These are phyloP conservation scores for Cordylochernes scorpioides DNA, from an alignment of 2,888 invertebrate species.

Conservation along the genomic window DNA sequence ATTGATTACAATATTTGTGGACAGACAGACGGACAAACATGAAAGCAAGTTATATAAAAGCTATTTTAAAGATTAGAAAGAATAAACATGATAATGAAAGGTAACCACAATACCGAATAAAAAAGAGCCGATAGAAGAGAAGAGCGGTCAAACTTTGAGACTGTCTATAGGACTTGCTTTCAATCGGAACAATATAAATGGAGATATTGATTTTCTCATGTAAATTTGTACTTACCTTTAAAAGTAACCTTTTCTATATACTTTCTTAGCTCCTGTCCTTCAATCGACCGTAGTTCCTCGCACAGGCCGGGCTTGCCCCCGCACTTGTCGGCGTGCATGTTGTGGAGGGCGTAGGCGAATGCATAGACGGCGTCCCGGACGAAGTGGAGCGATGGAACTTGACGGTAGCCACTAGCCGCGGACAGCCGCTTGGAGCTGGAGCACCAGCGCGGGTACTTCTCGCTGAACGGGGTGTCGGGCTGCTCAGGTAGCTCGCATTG, in stretches of 20 bases:
- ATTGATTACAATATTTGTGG: too few relatives aligned
- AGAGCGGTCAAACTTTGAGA: too few relatives aligned
- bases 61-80: too few relatives aligned
- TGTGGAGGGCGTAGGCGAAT: conserved; percentile 27
- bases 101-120: too few relatives aligned
- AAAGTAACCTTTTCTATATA: conserved; percentile 27
- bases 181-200: too few relatives aligned
- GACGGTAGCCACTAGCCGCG: conserved; percentile 18
- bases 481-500: conserved; percentile 17
- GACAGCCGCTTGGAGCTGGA: conserved; percentile 6
- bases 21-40: too few relatives aligned
- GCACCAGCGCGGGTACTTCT: conserved; percentile 10
- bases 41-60: too few relatives aligned
- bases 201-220: too few relatives aligned
- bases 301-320: conserved; percentile 23
- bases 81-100: too few relatives aligned
- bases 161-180: too few relatives aligned
- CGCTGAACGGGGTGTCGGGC: conserved; percentile 5
- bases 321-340: conserved; percentile 23
- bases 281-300: conserved; percentile 21
- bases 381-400: conserved; percentile 27
- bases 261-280: conserved; percentile 22
- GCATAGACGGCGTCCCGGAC: conserved; percentile 30
- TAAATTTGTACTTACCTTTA: conserved; percentile 20
- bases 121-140: too few relatives aligned